Evolutionary conservation across 2,888 invertebrate genomes (phyloP), one percentile per base, ranked within the genome.

Genomic region (Hypolimnas misippus): DNA sequence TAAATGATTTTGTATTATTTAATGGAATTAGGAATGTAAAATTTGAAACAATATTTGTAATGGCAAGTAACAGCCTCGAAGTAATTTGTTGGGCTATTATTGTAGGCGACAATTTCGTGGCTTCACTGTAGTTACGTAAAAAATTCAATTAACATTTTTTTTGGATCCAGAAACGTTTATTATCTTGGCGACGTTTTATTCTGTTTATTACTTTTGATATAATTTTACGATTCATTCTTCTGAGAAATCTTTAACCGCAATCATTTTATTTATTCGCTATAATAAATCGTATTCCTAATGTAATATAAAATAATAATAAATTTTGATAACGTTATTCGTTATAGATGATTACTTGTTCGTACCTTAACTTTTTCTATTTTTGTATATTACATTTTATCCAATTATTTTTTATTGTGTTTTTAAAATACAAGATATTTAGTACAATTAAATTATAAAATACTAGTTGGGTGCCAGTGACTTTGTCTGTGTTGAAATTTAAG

Each of bases 91-190:
- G 1, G 17, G 3, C 42, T 19, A 10, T 44, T 44, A 8, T 44
- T 44, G 8, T 8, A 19, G 8, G 10, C 10, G 19, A 44, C 2
- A 19, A 10, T 44, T 44, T 19, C 44, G 17, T 17, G 17, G 16
- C 17, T 16, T 16, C 16, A 5, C n/a, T 44, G 17, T 44, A 17
- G 40, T 42, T 38, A 38, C n/a, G 17, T 14, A 14, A 44, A 19
- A 44, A 12, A 44, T 44, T 44, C 44, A 19, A 19, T 44, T 12
- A 44, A 10, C 44, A 44, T 3, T 19, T 44, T 44, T 19, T 44
- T 19, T 44, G 25, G 14, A 8, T 10, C 10, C 3, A 42, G 7
- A 17, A 8, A 42, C 6, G 6, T 40, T 40, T 7, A 40, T 40
- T 40, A 16, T 40, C 17, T 17, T 19, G 42, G 8, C 12, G 10